Evolutionary conservation across 2,888 invertebrate genomes (phyloP).

Genomic region (Cryptocephalus moraei): DNA sequence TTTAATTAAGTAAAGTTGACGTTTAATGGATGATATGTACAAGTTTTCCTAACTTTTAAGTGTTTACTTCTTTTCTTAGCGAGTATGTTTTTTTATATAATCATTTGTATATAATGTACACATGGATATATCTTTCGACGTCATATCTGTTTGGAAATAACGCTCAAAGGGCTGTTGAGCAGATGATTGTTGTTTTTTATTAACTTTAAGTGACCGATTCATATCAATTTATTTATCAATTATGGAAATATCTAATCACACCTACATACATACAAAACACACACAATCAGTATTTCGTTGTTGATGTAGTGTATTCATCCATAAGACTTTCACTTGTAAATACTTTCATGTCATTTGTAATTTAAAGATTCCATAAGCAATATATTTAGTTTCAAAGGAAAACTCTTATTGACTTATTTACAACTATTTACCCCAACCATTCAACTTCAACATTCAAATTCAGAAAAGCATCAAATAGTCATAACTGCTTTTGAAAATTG

Average conservation of each 20-base stretch:
- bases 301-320: slow-evolving; percentile 7
- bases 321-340: slow-evolving; percentile 23
- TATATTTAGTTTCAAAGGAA: slow-evolving; percentile 24
- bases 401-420: slow-evolving; percentile 4
- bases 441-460: too few relatives aligned
- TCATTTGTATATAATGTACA: too few relatives aligned
- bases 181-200: neutral
- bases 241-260: slow-evolving; percentile 22
- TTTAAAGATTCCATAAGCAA: slow-evolving; percentile 28
- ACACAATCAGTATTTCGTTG: slow-evolving; percentile 25
- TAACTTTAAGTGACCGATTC: slow-evolving; percentile 34
- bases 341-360: slow-evolving; percentile 24
- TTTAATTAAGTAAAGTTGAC: too few relatives aligned
- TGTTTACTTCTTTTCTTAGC: too few relatives aligned
- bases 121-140: slow-evolving; percentile 3
- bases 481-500: too few relatives aligned
- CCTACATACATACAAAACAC: slow-evolving; percentile 25
- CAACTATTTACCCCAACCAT: neutral
- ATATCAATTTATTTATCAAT: slow-evolving; percentile 39
- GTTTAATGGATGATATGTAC: too few relatives aligned
- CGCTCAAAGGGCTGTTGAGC: neutral
- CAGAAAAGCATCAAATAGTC: too few relatives aligned
- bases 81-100: too few relatives aligned
- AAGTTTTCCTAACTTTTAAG: too few relatives aligned
- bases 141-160: slow-evolving; percentile 24